Evolutionary conservation across 2,113 vertebrate species (phyloP).

Genomic region (Salvelinus alpinus): DNA sequence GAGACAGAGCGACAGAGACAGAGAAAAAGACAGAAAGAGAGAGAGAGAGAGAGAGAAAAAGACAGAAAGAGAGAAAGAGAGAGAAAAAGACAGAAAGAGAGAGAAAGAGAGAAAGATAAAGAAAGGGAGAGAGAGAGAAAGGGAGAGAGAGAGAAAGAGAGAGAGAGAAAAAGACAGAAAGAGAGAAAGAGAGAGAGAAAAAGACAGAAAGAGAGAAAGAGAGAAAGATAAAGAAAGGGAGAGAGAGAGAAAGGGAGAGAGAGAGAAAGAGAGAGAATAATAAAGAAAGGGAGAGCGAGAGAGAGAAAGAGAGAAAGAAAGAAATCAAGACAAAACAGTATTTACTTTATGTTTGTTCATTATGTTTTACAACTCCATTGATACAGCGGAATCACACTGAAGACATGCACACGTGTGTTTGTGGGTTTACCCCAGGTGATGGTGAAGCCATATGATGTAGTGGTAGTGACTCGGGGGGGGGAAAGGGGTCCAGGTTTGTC

Average conservation of each 20-base stretch:
- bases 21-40: background rate
- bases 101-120: rapidly evolving
- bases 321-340: too few species aligned
- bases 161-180: rapidly evolving
- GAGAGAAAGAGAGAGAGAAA: too few species aligned
- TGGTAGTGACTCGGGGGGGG: slow-evolving; percentile 78
- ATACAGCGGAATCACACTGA: background rate
- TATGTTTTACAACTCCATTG: too few species aligned
- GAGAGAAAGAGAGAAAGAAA: background rate
- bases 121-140: too few species aligned
- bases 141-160: rapidly evolving
- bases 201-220: rapidly evolving
- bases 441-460: slow-evolving; percentile 83
- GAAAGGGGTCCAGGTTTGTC: slow-evolving; percentile 93
- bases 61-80: rapidly evolving
- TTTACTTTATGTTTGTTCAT: too few species aligned
- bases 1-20: background rate
- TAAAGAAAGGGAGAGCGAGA: too few species aligned
- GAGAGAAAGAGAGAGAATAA: too few species aligned
- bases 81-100: too few species aligned
- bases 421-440: slow-evolving; percentile 88
- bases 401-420: slow-evolving; percentile 21
- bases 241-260: too few species aligned
- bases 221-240: too few species aligned
- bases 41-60: too few species aligned